Evolutionary conservation across 1,140 invertebrate species (phyloP), one percentile per base, ranked within the genome.

Genomic region (Dermatophagoides farinae): DNA sequence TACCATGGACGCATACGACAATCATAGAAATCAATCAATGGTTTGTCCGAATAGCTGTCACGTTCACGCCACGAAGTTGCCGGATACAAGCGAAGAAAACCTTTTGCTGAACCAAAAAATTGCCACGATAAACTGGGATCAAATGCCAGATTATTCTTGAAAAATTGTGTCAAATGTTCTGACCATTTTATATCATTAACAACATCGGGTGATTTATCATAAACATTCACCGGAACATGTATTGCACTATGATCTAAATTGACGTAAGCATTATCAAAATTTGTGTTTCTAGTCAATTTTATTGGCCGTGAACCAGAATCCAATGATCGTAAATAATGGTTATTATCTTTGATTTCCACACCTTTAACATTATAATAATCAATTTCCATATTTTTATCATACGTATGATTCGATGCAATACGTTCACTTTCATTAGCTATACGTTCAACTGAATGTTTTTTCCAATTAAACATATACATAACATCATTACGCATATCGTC

Each of bases 211-310:
- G 77, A 84, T 78, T 78, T 84, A 78, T 92, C 88, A 72, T 81
- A 95, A 20, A 96, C 84, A 75, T 91, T 92, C 1, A 88, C 88
- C 0, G 92, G 90, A 12, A 96, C 84, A 71, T 97, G 90, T 37
- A 96, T 83, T 43, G 88, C 83, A 68, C 88, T 91, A 60, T 79
- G 76, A 58, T 75, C 81, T 8, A 82, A 83, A 70, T 91, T 91
- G 8, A 93, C 84, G 1, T 78, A 77, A 44, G 88, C 81, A 68
- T 85, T 67, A 31, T 71, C 82, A 71, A 93, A 95, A 72, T 90
- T 83, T 0, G 81, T 79, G 70, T 88, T 22, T 9, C 80, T 41
- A 2, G 10, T 4, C 41, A 18, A 43, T 43, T 4, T 16, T 5
- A 18, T 16, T 43, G 41, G n/a, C 12, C 12, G 1, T 4, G 41